These are phyloP conservation scores for Ciconia nigra DNA, from an alignment of 2,797 vertebrate genomes.

Conservation along the genomic window DNA sequence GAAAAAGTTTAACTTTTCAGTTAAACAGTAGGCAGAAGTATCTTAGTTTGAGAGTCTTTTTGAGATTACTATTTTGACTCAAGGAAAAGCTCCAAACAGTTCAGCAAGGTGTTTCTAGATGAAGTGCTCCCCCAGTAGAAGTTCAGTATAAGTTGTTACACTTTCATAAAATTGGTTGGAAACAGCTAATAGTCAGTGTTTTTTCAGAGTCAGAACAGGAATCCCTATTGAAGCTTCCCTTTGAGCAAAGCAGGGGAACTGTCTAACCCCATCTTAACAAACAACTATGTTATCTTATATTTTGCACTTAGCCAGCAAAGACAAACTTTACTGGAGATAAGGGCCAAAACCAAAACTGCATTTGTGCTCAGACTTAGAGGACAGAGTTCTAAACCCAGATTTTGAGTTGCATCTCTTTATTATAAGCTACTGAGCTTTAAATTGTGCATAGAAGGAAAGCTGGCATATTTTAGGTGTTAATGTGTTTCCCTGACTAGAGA, in stretches of 20 bases:
- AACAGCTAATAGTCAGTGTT: not conserved
- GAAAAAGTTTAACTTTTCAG: not conserved
- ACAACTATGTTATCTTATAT: fast-evolving
- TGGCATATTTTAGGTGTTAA: not conserved
- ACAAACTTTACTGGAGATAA: not conserved
- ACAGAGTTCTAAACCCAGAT: not conserved
- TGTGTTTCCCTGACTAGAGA: not conserved
- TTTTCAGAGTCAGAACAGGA: not conserved
- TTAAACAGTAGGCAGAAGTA: not conserved
- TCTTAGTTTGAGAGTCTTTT: too few relatives aligned
- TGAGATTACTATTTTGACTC: not conserved
- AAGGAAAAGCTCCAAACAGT: not conserved
- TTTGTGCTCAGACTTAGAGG: not conserved
- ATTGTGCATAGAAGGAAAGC: not conserved
- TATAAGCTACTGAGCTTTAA: not conserved
- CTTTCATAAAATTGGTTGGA: not conserved
- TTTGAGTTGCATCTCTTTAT: not conserved
- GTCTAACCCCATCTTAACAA: not conserved
- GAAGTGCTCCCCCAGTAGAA: not conserved
- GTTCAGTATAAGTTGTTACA: not conserved
- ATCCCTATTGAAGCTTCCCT: not conserved
- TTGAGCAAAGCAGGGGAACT: not conserved
- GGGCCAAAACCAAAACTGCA: not conserved
- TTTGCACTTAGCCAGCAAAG: not conserved
- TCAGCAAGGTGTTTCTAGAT: not conserved